Percentiles rank a stretch among this genome's conserved stretches.
Evolutionary conservation across 2,888 invertebrate species (phyloP).

Genomic region (Linhomoeus sp.): DNA sequence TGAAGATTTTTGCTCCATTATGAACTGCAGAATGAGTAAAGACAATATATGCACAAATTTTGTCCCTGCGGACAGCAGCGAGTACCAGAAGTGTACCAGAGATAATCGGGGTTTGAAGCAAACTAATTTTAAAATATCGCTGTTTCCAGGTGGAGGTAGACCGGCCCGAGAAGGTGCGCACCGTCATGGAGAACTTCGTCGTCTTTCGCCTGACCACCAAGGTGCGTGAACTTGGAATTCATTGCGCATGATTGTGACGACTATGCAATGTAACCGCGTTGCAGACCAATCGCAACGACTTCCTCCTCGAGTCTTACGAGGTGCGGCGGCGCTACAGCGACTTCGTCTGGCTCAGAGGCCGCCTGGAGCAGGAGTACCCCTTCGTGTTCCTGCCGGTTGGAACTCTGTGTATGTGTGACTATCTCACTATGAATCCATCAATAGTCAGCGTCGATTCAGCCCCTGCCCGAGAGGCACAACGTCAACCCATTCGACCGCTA

Average conservation of each 20-base stretch:
- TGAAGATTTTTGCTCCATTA: no score
- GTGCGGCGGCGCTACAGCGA: conserved; percentile 50
- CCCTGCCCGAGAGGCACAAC: conserved; percentile 46
- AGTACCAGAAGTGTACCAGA: no score
- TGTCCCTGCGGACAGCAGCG: no score
- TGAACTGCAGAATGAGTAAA: no score
- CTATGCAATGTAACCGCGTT: no score
- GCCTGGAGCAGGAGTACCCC: conserved; percentile 43
- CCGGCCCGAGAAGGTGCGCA: conserved; percentile 50
- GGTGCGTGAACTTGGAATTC: conserved; percentile 26
- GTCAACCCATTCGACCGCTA: conserved; percentile 47
- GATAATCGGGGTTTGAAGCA: no score
- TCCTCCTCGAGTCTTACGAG: conserved; percentile 42
- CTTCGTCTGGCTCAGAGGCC: conserved; percentile 47
- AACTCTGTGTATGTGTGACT: no score
- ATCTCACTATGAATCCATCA: background rate
- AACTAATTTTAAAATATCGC: no score
- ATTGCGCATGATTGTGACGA: no score
- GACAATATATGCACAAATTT: no score
- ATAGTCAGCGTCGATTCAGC: background rate
- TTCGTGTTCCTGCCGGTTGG: conserved; percentile 48
- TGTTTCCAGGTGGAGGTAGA: conserved; percentile 49
- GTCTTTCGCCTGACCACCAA: conserved; percentile 48
- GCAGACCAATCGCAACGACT: conserved; percentile 42
- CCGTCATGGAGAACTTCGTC: conserved; percentile 49